A percentile compares a stretch with the other conserved stretches of the same genome.
Conservation (phyloP, 1,140 invertebrate species). For the Meloidogyne chitwoodi region DNA sequence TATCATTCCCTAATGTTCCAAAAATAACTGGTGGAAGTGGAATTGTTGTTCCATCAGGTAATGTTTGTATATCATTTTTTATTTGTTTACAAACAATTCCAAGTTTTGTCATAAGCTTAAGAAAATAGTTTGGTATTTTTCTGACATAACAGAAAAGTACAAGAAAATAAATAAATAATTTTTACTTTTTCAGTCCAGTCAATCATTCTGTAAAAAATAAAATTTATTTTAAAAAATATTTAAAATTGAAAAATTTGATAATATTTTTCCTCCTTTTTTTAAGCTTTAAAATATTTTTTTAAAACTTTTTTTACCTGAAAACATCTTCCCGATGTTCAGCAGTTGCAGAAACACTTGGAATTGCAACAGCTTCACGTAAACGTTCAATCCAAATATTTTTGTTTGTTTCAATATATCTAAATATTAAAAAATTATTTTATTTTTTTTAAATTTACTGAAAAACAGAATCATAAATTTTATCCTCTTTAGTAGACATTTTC, state of each 20-base stretch:
- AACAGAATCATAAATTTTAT: not conserved
- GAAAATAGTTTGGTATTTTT: too few species aligned
- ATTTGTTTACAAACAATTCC: constrained; percentile 71
- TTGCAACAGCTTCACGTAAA: constrained; percentile 80
- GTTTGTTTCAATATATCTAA: constrained; percentile 75
- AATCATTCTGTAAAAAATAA: constrained; percentile 70
- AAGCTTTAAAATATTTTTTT: too few species aligned
- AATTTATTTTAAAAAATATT: not conserved
- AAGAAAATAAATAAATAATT: too few species aligned
- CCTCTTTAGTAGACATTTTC: not conserved
- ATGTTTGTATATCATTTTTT: constrained; percentile 73
- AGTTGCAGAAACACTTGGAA: constrained; percentile 89
- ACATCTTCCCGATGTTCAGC: constrained; percentile 74
- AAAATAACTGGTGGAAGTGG: constrained; percentile 81
- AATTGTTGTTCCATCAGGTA: constrained; percentile 72
- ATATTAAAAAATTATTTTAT: constrained; percentile 4
- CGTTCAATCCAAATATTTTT: constrained; percentile 73
- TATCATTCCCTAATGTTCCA: constrained; percentile 77
- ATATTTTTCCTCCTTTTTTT: too few species aligned
- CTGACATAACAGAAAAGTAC: too few species aligned
- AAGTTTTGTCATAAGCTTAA: constrained; percentile 70
- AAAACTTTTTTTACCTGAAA: constrained; percentile 11
- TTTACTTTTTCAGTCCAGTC: constrained; percentile 72
- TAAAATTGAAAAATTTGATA: too few species aligned
- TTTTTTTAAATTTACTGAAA: not conserved